A percentile compares a stretch with the other conserved stretches of the same genome.
These are phyloP conservation scores for Ornithoptera priamus DNA, from an alignment of 2,888 invertebrate genomes.

Conservation along the genomic window DNA sequence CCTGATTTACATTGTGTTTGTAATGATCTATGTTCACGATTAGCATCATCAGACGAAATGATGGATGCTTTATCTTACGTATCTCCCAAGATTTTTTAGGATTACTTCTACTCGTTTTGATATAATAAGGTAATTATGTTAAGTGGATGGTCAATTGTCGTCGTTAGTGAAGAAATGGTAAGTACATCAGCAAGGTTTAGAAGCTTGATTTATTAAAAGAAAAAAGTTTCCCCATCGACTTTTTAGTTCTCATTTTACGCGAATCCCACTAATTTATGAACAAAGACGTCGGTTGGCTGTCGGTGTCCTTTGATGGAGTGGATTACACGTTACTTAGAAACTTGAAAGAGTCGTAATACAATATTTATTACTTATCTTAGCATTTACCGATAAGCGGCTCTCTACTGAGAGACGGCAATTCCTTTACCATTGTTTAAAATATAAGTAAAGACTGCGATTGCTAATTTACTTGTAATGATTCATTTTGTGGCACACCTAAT, in stretches of 20 bases:
- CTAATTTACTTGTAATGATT: background rate
- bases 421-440: conserved; percentile 27
- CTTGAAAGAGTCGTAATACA: conserved; percentile 52
- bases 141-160: too few species aligned
- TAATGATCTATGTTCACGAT: too few species aligned
- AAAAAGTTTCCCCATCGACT: background rate
- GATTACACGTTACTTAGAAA: conserved; percentile 54
- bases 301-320: conserved; percentile 40
- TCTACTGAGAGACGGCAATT: conserved; percentile 21
- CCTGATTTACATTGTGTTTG: too few species aligned
- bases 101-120: too few species aligned
- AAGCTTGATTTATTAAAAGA: background rate
- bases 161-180: too few species aligned
- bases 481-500: background rate
- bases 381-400: conserved; percentile 30
- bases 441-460: conserved; percentile 18
- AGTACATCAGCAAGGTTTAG: too few species aligned
- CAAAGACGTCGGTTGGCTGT: conserved; percentile 33
- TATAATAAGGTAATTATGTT: too few species aligned
- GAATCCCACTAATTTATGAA: conserved; percentile 29
- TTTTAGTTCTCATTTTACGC: conserved; percentile 24
- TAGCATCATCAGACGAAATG: too few species aligned
- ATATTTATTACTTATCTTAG: conserved; percentile 52
- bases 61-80: too few species aligned
- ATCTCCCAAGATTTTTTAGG: too few species aligned